Evolutionary conservation across 2,113 vertebrate species (phyloP), one percentile per base, ranked within the genome.

Genomic region (Microtus montanus): DNA sequence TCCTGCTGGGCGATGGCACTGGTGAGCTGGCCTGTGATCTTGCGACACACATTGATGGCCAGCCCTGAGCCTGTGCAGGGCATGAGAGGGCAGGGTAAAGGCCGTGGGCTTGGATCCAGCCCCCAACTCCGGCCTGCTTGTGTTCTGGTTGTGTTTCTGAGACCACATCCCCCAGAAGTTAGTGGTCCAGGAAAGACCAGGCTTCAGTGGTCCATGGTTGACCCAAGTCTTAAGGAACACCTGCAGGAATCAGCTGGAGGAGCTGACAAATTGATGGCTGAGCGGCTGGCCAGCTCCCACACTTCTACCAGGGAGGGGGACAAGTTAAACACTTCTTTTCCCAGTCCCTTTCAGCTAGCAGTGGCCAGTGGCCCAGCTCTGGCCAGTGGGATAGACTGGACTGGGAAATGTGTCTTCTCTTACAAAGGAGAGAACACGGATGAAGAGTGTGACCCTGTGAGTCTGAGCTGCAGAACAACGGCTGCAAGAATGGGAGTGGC

Each of bases 21-120:
- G 3, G 99, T 99, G 97, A 99, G 98, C 98, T 99, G 99, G 35
- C 99, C 99, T 0, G 99, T 99, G 96, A 99, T 99, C 97, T 99
- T 99, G 96, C 99, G 99, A 96, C 99, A 99, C 75, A 99, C 99
- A 0, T 97, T 99, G 87, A 98, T 97, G n/a, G 99, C 99, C 97
- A 99, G 98, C 61, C 97, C 97, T 20, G 99, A 98, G 93, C 99
- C 99, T 99, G 61, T 66, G 85, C 74, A 93, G 14, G 95, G 70
- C 30, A 66, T 47, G 41, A 49, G 41, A 24, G 28, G 75, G 78
- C 49, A 14, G 0, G 0, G 52, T 87, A 35, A 96, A 96, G 79
- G 61, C n/a, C 19, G 47, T 52, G 58, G 79, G 14, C 28, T 22
- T 52, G 30, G 35, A 78, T 33, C 17, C 28, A 68, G 78, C 78